A percentile compares a stretch with the other conserved stretches of the same genome.
Conservation (phyloP, 2,888 invertebrate genomes). For the Cheilosia impressa region DNA sequence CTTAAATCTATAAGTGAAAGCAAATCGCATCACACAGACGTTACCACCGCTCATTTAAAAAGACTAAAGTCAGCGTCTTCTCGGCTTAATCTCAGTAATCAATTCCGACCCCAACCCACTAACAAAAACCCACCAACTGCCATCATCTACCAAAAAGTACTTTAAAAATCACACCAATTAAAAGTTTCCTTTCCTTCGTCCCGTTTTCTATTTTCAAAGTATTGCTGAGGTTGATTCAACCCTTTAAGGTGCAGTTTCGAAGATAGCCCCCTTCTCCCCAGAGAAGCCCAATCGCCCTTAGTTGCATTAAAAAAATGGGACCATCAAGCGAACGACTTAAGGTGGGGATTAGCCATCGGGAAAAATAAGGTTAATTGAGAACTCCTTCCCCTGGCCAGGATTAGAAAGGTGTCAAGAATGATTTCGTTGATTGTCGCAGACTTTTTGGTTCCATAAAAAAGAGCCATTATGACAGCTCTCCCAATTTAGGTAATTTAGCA, state of each 20-base stretch:
- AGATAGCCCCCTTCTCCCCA: slow-evolving; percentile 35
- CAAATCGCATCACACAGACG: not conserved
- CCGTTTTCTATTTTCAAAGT: slow-evolving; percentile 2
- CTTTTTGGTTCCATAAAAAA: slow-evolving; percentile 9
- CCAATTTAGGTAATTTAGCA: not conserved
- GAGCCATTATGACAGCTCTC: not conserved
- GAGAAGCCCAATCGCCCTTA: slow-evolving; percentile 53
- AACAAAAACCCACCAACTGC: slow-evolving; percentile 60
- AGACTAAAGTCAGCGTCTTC: slow-evolving; percentile 37
- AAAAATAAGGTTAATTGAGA: slow-evolving; percentile 65
- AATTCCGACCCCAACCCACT: slow-evolving; percentile 45
- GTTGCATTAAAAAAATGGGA: slow-evolving; percentile 54
- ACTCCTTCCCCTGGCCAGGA: slow-evolving; percentile 41
- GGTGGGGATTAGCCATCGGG: slow-evolving; percentile 62
- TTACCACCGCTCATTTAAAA: slow-evolving; percentile 21
- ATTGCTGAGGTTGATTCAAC: slow-evolving; percentile 58
- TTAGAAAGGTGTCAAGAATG: slow-evolving; percentile 67
- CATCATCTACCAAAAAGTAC: slow-evolving; percentile 55
- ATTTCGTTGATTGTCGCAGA: slow-evolving; percentile 43
- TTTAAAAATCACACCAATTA: slow-evolving; percentile 75
- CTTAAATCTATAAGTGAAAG: not conserved
- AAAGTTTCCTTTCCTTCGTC: slow-evolving; percentile 57
- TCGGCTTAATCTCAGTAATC: slow-evolving; percentile 63
- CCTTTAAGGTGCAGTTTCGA: slow-evolving; percentile 67
- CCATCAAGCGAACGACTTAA: slow-evolving; percentile 37